A percentile compares a stretch with the other conserved stretches of the same genome.
Conservation (phyloP, 2,113 vertebrate species). For the Dicerorhinus sumatrensis region DNA sequence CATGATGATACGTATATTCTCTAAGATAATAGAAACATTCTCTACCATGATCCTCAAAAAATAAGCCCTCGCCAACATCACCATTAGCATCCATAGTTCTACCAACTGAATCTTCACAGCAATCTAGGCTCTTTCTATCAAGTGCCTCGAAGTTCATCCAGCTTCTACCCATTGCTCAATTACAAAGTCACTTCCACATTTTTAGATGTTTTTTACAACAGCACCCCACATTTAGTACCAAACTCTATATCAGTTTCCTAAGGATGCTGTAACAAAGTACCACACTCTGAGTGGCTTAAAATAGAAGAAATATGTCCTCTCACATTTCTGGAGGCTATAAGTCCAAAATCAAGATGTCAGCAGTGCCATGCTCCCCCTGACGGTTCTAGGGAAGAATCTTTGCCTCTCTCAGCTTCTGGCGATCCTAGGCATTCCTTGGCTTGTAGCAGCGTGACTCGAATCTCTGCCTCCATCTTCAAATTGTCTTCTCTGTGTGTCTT, state of each 20-base stretch:
- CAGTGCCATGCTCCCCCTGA: neutral
- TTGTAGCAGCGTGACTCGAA: neutral
- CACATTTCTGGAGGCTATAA: neutral
- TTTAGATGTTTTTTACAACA: neutral
- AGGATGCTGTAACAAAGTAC: neutral
- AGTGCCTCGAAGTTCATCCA: neutral
- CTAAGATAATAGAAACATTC: neutral
- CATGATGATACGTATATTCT: neutral
- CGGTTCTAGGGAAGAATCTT: neutral
- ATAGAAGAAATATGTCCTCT: neutral
- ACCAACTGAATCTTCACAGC: neutral
- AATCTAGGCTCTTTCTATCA: neutral
- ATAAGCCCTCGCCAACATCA: neutral
- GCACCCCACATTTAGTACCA: neutral
- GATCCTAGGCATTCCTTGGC: neutral
- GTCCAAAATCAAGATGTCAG: neutral
- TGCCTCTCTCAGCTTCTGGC: neutral
- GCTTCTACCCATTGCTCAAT: neutral
- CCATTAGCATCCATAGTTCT: neutral
- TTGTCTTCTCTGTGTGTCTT: neutral
- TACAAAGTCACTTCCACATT: neutral
- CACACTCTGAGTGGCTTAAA: neutral
- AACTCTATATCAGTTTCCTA: neutral
- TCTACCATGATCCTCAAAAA: neutral
- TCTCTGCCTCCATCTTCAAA: neutral